A percentile compares a stretch with the other conserved stretches of the same genome.
phyloP scores from a whole-genome alignment of 2,113 vertebrate genomes.

The Mesocricetus auratus region DNA sequence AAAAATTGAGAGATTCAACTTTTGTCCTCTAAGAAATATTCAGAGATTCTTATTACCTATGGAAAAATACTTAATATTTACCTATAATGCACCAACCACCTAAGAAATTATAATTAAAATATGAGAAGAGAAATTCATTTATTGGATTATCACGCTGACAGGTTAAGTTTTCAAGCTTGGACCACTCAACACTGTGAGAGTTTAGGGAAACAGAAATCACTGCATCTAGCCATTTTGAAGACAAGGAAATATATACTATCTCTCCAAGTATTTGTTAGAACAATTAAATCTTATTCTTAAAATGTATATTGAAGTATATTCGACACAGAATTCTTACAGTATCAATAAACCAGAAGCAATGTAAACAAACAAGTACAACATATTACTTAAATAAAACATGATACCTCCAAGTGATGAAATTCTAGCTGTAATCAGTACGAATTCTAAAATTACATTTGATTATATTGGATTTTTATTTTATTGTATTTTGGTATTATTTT shows the following conservation, averaged over 20 bases:
- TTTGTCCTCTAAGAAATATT: not conserved
- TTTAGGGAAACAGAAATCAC: not conserved
- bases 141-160: not conserved
- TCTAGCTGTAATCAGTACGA: not conserved
- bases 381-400: not conserved
- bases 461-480: not conserved
- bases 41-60: not conserved
- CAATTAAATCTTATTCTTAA: not conserved
- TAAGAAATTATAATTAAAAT: not conserved
- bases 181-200: not conserved
- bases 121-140: not conserved
- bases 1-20: not conserved
- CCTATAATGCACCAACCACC: not conserved
- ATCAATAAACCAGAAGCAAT: not conserved
- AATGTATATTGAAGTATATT: not conserved
- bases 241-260: not conserved
- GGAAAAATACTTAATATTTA: not conserved
- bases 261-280: not conserved
- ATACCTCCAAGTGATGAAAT: not conserved
- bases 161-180: not conserved
- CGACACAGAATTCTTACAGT: not conserved
- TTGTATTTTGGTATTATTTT: not conserved
- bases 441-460: not conserved
- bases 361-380: not conserved
- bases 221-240: not conserved